Evolutionary conservation across 2,888 invertebrate genomes (phyloP), one percentile per base, ranked within the genome.

Genomic region (Leptopilina myrica): DNA sequence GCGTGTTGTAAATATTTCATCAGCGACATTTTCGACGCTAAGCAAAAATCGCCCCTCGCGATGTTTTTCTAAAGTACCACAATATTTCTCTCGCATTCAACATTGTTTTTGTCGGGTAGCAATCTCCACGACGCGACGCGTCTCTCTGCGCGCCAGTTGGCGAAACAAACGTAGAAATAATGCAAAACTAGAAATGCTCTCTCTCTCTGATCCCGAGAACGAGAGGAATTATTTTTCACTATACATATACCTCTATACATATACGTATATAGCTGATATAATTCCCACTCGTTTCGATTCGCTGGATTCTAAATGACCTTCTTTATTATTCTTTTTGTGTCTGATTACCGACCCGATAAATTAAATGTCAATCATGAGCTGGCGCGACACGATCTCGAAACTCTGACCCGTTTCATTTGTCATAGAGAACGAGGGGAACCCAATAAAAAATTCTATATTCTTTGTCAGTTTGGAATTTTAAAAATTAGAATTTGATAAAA

Each of bases 301-400:
- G 67, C 9, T 20, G 49, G 46, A 67, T 49, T 67, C 66, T 49
- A 46, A 67, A 67, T 49, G 67, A 49, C 67, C 66, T 67, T 67
- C 20, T 20, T 49, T 67, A 67, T 67, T 67, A 67, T 67, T 67
- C 20, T 46, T 46, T 46, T 46, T 67, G 20, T 67, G 43, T 46
- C 66, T 67, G 66, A 67, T 67, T 46, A 67, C 43, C n/a, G 14
- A 67, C 40, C 20, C 15, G 15, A 66, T 15, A 66, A 67, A 67
- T 67, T 67, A 67, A 67, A 46, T 15, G 66, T 67, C 62, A 62
- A 46, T 46, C 66, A 67, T 46, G 15, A 67, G 66, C n/a, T 46
- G 46, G 46, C 46, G 15, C 62, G 62, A 62, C 33, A 33, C 62
- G 15, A 62, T 67, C n/a, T 46, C 43, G 66, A 67, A 67, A 46